Evolutionary conservation across 2,113 vertebrate genomes (phyloP), one percentile per base, ranked within the genome.

Genomic region (Austrofundulus limnaeus): DNA sequence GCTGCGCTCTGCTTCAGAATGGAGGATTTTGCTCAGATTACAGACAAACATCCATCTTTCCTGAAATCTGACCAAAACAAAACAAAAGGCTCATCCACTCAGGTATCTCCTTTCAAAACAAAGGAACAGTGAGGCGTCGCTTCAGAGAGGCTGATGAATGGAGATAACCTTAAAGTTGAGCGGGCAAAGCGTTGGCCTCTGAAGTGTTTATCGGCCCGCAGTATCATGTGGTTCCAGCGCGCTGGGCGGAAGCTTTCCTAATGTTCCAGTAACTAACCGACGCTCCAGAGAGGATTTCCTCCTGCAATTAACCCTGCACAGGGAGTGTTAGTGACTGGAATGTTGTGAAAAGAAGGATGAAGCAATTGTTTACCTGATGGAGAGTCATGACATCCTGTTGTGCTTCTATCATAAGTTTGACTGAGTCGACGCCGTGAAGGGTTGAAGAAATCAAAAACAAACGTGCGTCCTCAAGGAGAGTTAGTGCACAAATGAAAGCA

Each of bases 321-420:
- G 69, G 72, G 60, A 85, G 83, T 72, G 75, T 81, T 84, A 55
- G 84, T 67, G 84, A 80, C 76, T 82, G 74, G 75, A 83, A 86
- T 72, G 70, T 83, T 85, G 82, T 83, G 64, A 75, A 87, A 90
- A 81, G 62, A 70, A 69, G 43, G 54, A 81, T 86, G 75, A 61
- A 46, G 83, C 69, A 85, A 86, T 77, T 88, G 79, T 89, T 87
- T 74, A 87, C 81, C 60, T 83, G 64, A 68, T 60, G 17, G 46
- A 66, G 72, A 85, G 66, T 72, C 70, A 67, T 66, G 28, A 43
- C 75, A 71, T 83, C 65, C 72, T 87, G 77, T 70, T 77, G 50
- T 65, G 62, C 37, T 25, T 78, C 72, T 42, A 31, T 60, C 16
- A 4, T n/a, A 42, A 15, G 19, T 37, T 46, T 25, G 37, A 17